phyloP scores from a whole-genome alignment of 2,888 invertebrate genomes.

The Agrochola lychnidis region DNA sequence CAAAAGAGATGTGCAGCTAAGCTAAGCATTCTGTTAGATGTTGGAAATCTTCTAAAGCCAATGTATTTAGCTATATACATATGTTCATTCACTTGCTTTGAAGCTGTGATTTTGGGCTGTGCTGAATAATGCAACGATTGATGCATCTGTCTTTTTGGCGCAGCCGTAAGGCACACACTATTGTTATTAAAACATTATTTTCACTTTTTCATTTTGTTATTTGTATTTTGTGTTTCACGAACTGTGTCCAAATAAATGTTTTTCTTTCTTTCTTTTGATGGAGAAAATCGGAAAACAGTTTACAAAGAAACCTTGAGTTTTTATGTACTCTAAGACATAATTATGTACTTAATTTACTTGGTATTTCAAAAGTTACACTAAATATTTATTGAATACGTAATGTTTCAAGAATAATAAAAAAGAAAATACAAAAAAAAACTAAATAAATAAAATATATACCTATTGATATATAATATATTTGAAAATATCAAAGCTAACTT shows the following conservation, averaged over 20 bases:
- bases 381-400: constrained; percentile 6
- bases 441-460: too few species aligned
- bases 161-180: too few species aligned
- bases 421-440: too few species aligned
- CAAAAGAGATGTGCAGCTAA: constrained; percentile 8
- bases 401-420: not conserved
- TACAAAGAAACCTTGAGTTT: not conserved
- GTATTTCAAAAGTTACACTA: not conserved
- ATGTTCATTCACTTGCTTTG: not conserved
- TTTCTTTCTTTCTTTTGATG: not conserved
- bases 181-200: too few species aligned
- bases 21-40: not conserved
- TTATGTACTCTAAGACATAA: not conserved
- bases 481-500: constrained; percentile 13
- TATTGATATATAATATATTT: too few species aligned
- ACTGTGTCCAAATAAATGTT: too few species aligned
- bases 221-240: too few species aligned
- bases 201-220: too few species aligned
- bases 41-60: constrained; percentile 10
- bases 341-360: not conserved
- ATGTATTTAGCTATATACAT: not conserved
- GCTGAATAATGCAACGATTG: not conserved
- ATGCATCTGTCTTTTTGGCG: too few species aligned
- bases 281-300: not conserved
- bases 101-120: not conserved